Conservation (phyloP, 1,140 invertebrate species). For the Ericerus pela region DNA sequence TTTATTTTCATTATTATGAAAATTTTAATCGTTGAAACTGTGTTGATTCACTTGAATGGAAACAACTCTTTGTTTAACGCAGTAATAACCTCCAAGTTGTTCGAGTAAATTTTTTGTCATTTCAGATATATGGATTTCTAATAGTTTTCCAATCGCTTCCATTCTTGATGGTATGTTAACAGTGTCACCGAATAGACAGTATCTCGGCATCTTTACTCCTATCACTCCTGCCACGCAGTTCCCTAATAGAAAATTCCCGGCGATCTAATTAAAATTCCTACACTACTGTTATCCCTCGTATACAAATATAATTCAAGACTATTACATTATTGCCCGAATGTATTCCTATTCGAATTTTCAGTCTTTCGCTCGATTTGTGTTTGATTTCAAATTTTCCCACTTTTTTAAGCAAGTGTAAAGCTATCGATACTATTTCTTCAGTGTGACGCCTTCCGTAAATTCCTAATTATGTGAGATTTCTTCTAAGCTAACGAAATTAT, state of each 20-base stretch:
- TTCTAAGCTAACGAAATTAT: no score
- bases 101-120: conserved; percentile 42
- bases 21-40: no score
- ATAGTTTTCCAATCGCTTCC: conserved; percentile 57
- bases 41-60: conserved; percentile 48
- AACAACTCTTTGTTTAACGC: conserved; percentile 37
- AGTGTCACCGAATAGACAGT: conserved; percentile 76
- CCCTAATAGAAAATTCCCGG: no score
- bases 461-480: no score
- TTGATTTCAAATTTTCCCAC: conserved; percentile 38
- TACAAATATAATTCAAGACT: no score
- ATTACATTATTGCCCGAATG: conserved; percentile 32
- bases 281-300: no score
- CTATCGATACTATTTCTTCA: conserved; percentile 44
- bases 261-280: conserved; percentile 38
- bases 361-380: conserved; percentile 43
- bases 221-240: conserved; percentile 71
- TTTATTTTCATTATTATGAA: conserved; percentile 42
- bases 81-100: not conserved
- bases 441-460: conserved; percentile 33
- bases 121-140: conserved; percentile 59
- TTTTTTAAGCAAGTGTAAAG: conserved; percentile 38
- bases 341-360: conserved; percentile 57
- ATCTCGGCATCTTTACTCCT: conserved; percentile 53
- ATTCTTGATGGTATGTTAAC: conserved; percentile 74